phyloP scores from a whole-genome alignment of 2,113 vertebrate species.

The Podarcis raffonei region DNA sequence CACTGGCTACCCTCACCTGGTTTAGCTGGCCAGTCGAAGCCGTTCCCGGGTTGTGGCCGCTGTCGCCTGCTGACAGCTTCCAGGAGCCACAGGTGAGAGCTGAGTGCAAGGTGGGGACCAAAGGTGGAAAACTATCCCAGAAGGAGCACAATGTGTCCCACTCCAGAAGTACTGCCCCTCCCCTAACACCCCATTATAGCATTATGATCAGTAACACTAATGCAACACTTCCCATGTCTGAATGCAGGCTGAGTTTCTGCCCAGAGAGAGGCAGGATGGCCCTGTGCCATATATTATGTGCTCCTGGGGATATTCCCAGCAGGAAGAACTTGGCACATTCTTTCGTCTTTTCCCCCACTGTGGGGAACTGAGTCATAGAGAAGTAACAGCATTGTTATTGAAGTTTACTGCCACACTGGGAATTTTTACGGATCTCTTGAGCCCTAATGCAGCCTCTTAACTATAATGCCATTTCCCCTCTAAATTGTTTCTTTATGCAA shows the following conservation, averaged over 20 bases:
- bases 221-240: no score
- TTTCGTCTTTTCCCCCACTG: neutral
- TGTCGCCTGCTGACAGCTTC: no score
- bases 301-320: neutral
- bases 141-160: no score
- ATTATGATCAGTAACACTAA: no score
- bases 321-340: neutral
- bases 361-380: neutral
- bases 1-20: no score
- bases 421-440: slow-evolving; percentile 29
- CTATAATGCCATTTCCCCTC: slow-evolving; percentile 5
- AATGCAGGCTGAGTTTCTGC: neutral
- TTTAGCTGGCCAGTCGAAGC: no score
- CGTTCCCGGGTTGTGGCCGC: no score
- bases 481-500: slow-evolving; percentile 20
- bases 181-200: no score
- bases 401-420: neutral
- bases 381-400: neutral
- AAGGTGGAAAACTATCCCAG: no score
- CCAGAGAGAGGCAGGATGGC: neutral
- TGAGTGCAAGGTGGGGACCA: no score
- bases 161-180: no score
- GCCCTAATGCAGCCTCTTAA: slow-evolving; percentile 11
- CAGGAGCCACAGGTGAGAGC: no score
- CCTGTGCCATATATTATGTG: neutral